Percentiles rank a stretch among this genome's conserved stretches.
These are phyloP conservation scores for Goniozus legneri DNA, from an alignment of 1,140 invertebrate species.

Conservation along the genomic window DNA sequence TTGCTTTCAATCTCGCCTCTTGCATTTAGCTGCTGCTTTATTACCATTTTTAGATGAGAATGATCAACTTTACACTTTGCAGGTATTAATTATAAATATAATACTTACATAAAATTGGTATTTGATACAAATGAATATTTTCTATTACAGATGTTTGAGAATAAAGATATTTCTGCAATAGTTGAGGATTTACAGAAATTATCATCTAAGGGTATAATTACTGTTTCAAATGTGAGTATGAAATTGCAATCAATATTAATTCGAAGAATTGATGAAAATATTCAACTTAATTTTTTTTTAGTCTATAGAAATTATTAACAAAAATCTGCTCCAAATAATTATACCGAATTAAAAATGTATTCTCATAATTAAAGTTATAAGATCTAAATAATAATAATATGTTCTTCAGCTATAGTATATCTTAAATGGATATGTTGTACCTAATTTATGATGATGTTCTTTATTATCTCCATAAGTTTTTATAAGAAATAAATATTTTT, in stretches of 20 bases:
- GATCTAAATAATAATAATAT: too few species aligned
- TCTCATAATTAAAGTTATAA: too few species aligned
- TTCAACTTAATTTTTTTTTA: constrained; percentile 6
- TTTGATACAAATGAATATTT: constrained; percentile 1
- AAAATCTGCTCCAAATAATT: too few species aligned
- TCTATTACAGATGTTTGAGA: constrained; percentile 9
- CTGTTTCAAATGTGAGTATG: constrained; percentile 23
- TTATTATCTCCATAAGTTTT: too few species aligned
- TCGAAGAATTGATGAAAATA: neutral
- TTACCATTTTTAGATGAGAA: constrained; percentile 34
- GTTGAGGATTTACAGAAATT: constrained; percentile 19
- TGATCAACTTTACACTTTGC: constrained; percentile 22
- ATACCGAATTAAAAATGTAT: too few species aligned
- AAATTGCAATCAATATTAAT: neutral
- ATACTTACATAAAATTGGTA: neutral
- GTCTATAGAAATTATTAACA: constrained; percentile 16
- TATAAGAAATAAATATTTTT: too few species aligned
- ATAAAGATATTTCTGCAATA: constrained; percentile 11
- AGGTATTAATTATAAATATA: constrained; percentile 19
- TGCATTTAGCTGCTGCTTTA: constrained; percentile 34
- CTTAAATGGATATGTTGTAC: too few species aligned
- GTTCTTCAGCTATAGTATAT: too few species aligned
- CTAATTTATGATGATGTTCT: too few species aligned
- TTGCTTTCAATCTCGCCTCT: constrained; percentile 30
- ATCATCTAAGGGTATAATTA: constrained; percentile 23